phyloP scores from a whole-genome alignment of 2,113 vertebrate species.

The Mesitornis unicolor region DNA sequence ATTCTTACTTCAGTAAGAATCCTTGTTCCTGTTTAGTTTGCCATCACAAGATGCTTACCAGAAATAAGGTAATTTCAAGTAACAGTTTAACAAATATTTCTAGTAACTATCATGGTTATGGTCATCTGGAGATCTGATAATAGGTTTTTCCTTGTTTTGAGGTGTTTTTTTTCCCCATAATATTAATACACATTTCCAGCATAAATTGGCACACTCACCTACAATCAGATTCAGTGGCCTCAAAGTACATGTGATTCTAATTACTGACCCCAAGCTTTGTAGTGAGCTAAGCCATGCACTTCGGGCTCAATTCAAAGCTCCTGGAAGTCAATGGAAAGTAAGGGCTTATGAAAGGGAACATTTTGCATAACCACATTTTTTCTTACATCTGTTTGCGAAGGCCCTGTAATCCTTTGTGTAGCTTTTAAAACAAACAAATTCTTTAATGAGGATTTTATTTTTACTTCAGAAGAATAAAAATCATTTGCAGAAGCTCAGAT shows the following conservation, averaged over 20 bases:
- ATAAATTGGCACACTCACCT: slow-evolving; percentile 29
- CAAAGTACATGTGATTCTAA: background rate
- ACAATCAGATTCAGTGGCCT: background rate
- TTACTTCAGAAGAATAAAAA: slow-evolving; percentile 42
- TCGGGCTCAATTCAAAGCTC: slow-evolving; percentile 6
- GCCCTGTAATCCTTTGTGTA: slow-evolving; percentile 39
- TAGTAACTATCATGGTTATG: background rate
- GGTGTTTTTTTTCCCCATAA: background rate
- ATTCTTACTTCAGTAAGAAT: background rate
- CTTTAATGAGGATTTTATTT: slow-evolving; percentile 49
- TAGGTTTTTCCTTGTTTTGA: background rate
- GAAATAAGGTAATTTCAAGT: background rate
- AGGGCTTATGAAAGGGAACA: background rate
- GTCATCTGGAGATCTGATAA: background rate
- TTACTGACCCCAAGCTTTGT: slow-evolving; percentile 31
- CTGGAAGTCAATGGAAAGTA: slow-evolving; percentile 15
- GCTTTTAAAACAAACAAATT: slow-evolving; percentile 55
- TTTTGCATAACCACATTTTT: slow-evolving; percentile 42
- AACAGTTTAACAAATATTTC: background rate
- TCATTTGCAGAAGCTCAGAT: slow-evolving; percentile 45
- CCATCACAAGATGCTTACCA: background rate
- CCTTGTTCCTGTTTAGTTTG: background rate
- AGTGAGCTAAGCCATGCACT: slow-evolving; percentile 8
- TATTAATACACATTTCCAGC: background rate
- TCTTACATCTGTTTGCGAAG: slow-evolving; percentile 35